These are phyloP conservation scores for Peromyscus californicus DNA, from an alignment of 2,113 vertebrate species.

Conservation along the genomic window DNA sequence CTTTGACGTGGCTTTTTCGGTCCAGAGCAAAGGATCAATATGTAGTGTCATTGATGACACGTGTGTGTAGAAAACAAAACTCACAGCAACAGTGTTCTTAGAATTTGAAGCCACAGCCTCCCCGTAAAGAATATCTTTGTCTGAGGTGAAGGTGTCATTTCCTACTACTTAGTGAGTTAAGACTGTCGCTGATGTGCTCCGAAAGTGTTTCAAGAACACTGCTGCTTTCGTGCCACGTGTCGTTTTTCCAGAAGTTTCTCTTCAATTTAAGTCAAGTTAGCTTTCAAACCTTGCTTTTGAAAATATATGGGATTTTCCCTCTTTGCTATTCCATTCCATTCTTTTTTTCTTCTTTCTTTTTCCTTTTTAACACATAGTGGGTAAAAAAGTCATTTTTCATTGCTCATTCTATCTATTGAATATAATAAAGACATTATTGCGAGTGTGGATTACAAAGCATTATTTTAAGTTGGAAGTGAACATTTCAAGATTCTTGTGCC, in stretches of 20 bases:
- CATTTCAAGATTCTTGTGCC: background rate
- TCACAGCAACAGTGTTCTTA: background rate
- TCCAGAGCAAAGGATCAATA: background rate
- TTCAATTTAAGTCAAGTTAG: background rate
- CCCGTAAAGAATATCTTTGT: background rate
- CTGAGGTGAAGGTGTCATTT: constrained; percentile 13
- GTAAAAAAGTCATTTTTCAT: background rate
- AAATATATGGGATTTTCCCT: background rate
- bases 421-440: background rate
- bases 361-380: constrained; percentile 9
- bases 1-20: background rate
- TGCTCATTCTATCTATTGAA: background rate
- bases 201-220: background rate
- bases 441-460: background rate
- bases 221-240: background rate
- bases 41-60: background rate
- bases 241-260: background rate
- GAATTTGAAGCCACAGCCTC: background rate
- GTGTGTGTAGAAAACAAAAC: background rate
- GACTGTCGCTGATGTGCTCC: background rate
- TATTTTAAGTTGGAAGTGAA: background rate
- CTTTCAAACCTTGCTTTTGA: constrained; percentile 28
- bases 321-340: background rate
- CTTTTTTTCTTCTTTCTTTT: background rate
- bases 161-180: background rate